Evolutionary conservation across 2,888 invertebrate genomes (phyloP), one percentile per base, ranked within the genome.

Genomic region (Schizotus pectinicornis): DNA sequence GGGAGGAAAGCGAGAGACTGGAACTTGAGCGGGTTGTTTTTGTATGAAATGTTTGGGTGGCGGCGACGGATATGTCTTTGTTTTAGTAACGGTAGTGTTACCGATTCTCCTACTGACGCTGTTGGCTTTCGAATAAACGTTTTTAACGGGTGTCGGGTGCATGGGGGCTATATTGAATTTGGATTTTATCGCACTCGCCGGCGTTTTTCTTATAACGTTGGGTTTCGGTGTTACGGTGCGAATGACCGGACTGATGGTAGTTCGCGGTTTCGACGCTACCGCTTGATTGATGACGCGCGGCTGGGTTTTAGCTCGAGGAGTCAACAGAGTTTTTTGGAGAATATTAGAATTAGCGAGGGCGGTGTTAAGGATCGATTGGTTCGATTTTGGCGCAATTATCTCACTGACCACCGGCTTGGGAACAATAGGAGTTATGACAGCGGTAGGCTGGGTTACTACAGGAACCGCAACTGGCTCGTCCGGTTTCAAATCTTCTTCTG

Each of bases 301-400:
- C 39, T 65, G 63, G 6, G 53, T 50, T 42, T 61, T 67, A 7
- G 50, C 58, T 13, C 56, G 56, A 2, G 63, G 62, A 31, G 56
- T 69, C 54, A 57, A 79, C 64, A 67, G 73, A 59, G 53, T 79
- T 65, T 49, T 78, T 70, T 60, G 79, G 72, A 54, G 78, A 64
- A 74, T 75, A 39, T 73, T 74, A 0, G 75, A 71, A 67, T 67
- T 79, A 62, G 61, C 71, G 33, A 69, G 67, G 31, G 67, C 79
- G 71, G 56, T 81, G 74, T 56, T 82, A 60, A 54, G 76, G 73
- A 68, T 81, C 69, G 47, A 81, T 72, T 56, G 78, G 6, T 32
- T 11, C 8, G 35, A 31, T 32, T 50, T 55, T 43, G 13, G 8
- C n/a, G 12, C n/a, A 22, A 22, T 52, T 32, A 30, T 37, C 7